Evolutionary conservation across 2,797 vertebrate species (phyloP).

Genomic region (Podarcis siculus): DNA sequence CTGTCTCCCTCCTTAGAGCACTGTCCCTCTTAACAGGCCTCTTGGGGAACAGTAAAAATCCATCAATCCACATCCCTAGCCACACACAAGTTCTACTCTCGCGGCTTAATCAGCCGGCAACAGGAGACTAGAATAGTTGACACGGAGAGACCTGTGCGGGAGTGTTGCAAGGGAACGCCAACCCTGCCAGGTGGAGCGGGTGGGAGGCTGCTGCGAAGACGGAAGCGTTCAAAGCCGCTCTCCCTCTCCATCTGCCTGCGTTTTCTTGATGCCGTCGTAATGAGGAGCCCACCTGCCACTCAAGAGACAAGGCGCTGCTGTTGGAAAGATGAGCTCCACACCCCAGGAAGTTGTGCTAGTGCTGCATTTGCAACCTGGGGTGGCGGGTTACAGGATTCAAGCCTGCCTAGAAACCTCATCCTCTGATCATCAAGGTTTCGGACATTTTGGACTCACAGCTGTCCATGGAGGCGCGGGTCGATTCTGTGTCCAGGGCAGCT

Average conservation of each 20-base stretch:
- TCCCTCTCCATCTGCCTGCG: background rate
- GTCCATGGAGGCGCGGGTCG: too few relatives aligned
- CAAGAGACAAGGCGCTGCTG: background rate
- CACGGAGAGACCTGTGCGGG: background rate
- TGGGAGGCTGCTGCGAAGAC: background rate
- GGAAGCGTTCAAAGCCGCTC: background rate
- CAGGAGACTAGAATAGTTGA: background rate
- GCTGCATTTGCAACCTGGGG: background rate
- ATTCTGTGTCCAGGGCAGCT: too few relatives aligned
- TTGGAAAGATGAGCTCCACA: too few relatives aligned
- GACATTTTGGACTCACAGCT: too few relatives aligned
- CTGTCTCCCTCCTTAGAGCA: too few relatives aligned
- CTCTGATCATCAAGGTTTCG: too few relatives aligned
- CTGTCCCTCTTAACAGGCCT: too few relatives aligned
- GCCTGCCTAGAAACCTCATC: background rate
- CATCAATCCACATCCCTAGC: background rate
- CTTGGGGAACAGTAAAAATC: too few relatives aligned
- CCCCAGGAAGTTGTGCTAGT: too few relatives aligned
- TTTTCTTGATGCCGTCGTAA: background rate
- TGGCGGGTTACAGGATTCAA: background rate
- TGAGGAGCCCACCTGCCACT: background rate
- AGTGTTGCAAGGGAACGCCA: background rate
- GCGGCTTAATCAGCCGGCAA: background rate
- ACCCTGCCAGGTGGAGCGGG: fast-evolving
- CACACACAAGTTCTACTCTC: background rate